Base-by-base conservation (phyloP, 2,113 vertebrate species). In the Capreolus pygargus region DNA sequence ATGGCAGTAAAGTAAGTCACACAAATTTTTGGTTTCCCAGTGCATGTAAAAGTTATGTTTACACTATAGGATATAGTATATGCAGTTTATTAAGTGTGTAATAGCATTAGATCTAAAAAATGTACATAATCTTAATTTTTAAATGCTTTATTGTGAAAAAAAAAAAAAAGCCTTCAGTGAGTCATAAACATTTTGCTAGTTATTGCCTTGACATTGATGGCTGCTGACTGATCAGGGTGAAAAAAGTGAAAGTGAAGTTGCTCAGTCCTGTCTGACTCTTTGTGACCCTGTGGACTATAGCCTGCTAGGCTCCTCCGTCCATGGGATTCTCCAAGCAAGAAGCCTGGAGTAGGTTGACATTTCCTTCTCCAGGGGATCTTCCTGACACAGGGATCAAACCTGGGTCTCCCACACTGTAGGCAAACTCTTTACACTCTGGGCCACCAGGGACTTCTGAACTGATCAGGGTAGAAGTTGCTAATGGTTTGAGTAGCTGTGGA, bases 191-290 rank as follows among this genome's bases (percentile, higher is more conserved):
- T n/a, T 83, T 83, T 36, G 30, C 19, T n/a, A n/a, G 50, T 54
- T 82, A 82, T 54, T n/a, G 33, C 12, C 50, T 36, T 83, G 50
- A 55, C 21, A 23, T 55, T 55, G 50, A 83, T 54, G 11, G 50
- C 1, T 25, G 50, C 50, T 36, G 81, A 54, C 33, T 83, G 52
- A 36, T 55, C 21, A 83, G 52, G 50, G n/a, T 70, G 67, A 25
- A 70, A 70, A 70, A 39, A 67, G n/a, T 70, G n/a, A 12, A 70
- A 39, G 67, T 39, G 19, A 70, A 70, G 67, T 70, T 0, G 1
- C 10, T 70, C 19, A 39, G n/a, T 70, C n/a, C 5, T 70, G 19
- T 36, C 67, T 0, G 0, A 39, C 19, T 70, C n/a, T 70, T 12
- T 70, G 64, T 36, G 67, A 70, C 19, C 19, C 36, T 19, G 12